Evolutionary conservation across 2,888 invertebrate genomes (phyloP).

Genomic region (Hyles lineata): DNA sequence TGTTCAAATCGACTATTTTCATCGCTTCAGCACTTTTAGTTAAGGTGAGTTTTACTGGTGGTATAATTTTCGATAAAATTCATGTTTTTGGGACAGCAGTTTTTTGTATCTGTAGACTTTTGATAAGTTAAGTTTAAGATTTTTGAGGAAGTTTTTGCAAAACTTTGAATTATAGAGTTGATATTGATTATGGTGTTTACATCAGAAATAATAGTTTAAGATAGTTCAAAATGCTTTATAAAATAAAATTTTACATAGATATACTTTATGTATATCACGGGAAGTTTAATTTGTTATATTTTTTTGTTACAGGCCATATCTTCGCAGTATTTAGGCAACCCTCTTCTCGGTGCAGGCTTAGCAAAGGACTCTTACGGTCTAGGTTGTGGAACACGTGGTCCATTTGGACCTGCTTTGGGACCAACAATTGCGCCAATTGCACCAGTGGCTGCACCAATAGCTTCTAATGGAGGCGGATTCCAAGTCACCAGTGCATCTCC

Average conservation of each 20-base stretch:
- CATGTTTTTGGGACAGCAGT: too few species aligned
- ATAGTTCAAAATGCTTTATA: too few species aligned
- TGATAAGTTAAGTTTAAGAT: too few species aligned
- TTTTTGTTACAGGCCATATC: constrained; percentile 24
- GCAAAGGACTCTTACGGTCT: not conserved
- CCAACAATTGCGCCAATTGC: constrained; percentile 14
- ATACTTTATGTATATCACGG: too few species aligned
- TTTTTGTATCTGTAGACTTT: too few species aligned
- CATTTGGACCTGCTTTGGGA: constrained; percentile 11
- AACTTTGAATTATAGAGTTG: too few species aligned
- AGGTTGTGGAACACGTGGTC: constrained; percentile 20
- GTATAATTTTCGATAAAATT: too few species aligned
- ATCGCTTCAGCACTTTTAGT: constrained; percentile 10
- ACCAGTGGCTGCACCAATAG: constrained; percentile 34
- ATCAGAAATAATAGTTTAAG: too few species aligned
- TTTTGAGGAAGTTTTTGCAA: too few species aligned
- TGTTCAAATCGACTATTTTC: constrained; percentile 23
- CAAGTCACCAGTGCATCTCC: constrained; percentile 47
- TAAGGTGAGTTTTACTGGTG: constrained; percentile 11
- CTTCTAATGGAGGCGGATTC: constrained; percentile 41
- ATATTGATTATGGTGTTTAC: too few species aligned
- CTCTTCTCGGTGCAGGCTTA: not conserved
- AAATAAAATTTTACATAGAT: too few species aligned
- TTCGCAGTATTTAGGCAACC: constrained; percentile 12
- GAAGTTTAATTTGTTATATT: not conserved